Percentiles rank a stretch among this genome's conserved stretches.
Conservation (phyloP, 2,113 vertebrate species). For the Dipodomys spectabilis region DNA sequence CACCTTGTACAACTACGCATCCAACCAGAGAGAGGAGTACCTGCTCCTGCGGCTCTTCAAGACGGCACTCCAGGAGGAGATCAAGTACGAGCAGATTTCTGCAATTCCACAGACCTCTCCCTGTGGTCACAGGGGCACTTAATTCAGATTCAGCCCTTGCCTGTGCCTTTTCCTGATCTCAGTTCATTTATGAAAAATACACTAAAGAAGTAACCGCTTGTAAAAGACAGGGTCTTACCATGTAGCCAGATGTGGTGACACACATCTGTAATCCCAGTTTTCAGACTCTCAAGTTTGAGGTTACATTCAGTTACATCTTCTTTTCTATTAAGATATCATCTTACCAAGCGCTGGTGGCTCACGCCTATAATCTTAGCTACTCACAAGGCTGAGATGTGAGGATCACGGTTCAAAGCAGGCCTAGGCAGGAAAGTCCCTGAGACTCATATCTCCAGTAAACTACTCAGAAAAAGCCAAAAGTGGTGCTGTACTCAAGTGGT, state of each 20-base stretch:
- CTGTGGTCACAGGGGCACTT: rapidly evolving
- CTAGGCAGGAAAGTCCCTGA: too few species aligned
- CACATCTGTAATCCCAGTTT: not conserved
- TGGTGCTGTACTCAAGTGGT: too few species aligned
- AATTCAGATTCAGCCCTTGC: not conserved
- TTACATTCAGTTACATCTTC: not conserved
- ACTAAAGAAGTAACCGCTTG: not conserved
- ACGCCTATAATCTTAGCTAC: too few species aligned
- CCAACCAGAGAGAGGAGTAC: slow-evolving; percentile 98
- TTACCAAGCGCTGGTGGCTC: too few species aligned
- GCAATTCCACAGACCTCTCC: rapidly evolving
- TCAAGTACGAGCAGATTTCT: slow-evolving; percentile 90
- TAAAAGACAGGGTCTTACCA: not conserved
- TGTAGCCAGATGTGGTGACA: not conserved
- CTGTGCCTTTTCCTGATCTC: not conserved
- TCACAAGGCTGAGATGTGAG: too few species aligned
- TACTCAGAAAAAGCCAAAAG: too few species aligned
- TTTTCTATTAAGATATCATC: too few species aligned
- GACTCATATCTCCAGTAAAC: too few species aligned
- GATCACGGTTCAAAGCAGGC: too few species aligned
- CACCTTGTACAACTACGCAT: slow-evolving; percentile 98
- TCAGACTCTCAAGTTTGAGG: not conserved
- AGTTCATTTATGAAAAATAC: not conserved
- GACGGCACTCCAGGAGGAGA: slow-evolving; percentile 97
- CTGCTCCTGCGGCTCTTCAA: slow-evolving; percentile 96